Conservation (phyloP, 2,797 vertebrate species). For the Cirrhinus molitorella region DNA sequence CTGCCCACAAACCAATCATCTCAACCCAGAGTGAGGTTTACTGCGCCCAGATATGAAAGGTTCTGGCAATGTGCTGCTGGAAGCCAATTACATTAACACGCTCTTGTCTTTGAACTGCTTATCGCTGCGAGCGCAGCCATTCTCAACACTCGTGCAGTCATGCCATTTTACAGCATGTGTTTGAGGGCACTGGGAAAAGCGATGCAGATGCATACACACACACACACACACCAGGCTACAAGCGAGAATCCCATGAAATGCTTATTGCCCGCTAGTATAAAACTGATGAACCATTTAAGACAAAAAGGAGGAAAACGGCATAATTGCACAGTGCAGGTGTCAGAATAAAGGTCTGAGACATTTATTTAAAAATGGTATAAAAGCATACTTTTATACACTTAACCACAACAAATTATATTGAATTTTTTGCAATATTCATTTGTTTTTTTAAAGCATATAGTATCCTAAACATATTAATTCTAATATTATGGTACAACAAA, state of each 20-base stretch:
- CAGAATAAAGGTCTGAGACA: not conserved
- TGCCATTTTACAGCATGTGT: conserved; percentile 41
- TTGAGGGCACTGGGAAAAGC: conserved; percentile 64
- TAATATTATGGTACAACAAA: no score
- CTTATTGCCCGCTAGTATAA: conserved; percentile 13
- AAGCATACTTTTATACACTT: not conserved
- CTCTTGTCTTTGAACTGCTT: conserved; percentile 87
- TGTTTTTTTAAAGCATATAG: not conserved
- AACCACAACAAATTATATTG: not conserved
- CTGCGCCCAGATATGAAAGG: conserved; percentile 75
- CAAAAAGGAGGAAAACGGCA: conserved; percentile 15
- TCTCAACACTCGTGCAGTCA: conserved; percentile 74
- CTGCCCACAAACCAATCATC: conserved; percentile 61
- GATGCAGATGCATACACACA: conserved; percentile 27
- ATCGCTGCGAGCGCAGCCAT: conserved; percentile 82
- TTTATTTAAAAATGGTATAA: not conserved
- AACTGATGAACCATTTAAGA: conserved; percentile 17
- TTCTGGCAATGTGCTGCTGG: conserved; percentile 77
- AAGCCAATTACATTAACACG: conserved; percentile 85
- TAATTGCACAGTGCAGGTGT: conserved; percentile 27
- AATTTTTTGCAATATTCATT: not conserved
- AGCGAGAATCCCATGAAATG: conserved; percentile 10
- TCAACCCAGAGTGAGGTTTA: conserved; percentile 76
- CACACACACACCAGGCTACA: conserved; percentile 4
- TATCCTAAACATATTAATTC: no score